Evolutionary conservation across 1,140 invertebrate genomes (phyloP), one percentile per base, ranked within the genome.

Genomic region (Orius insidiosus): DNA sequence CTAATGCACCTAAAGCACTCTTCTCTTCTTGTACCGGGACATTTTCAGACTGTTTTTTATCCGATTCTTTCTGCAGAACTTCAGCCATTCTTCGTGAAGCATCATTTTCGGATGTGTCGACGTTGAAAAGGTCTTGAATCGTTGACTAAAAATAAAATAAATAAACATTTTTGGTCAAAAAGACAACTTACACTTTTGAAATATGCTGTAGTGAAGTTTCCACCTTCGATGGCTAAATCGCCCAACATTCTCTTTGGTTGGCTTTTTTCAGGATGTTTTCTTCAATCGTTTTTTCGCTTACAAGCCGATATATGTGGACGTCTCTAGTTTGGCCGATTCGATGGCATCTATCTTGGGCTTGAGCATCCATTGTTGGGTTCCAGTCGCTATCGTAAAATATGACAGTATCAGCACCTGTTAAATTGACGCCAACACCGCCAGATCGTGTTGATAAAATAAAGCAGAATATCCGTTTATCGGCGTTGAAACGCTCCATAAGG

Each of bases 221-320:
- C 96, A 48, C 89, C 90, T 68, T 99, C 96, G 56, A 99, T 98
- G 11, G 96, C 93, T 55, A 98, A 71, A 65, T 98, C 88, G 46
- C 93, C 94, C 1, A 99, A 72, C 58, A 95, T 67, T 53, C 92
- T 70, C 60, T 99, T 63, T 98, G 93, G 66, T 93, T 94, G 0
- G 96, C 95, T 65, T 99, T 99, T 60, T 94, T 95, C 46, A 98
- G 65, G 56, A 99, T 99, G 66, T 99, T 99, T 62, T 99, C 96
- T 70, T 99, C 96, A 15, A 99, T 83, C 7, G 96, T 98, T 63
- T 79, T 85, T 63, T 95, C 87, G 60, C 90, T 95, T 13, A 99
- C 85, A 47, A 99, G 69, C 32, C 93, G 72, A 66, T 96, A 99
- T 60, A 99, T 98, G 68, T 98, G 92, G 41, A 99, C 96, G 75